phyloP scores from a whole-genome alignment of 2,113 vertebrate genomes.

The Oncorhynchus mykiss region DNA sequence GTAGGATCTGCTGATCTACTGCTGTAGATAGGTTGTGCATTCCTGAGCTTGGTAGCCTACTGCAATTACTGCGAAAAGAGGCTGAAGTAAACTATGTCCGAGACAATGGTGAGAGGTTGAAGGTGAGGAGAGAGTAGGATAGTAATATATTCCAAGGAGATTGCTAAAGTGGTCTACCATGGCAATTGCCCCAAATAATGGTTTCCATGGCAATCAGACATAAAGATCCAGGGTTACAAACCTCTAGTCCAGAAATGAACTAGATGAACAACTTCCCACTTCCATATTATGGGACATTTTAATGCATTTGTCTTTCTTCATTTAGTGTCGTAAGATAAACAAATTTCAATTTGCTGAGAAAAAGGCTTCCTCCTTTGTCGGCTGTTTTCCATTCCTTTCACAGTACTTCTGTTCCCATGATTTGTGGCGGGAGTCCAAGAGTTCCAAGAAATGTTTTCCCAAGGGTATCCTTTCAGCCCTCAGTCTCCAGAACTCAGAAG shows the following conservation, averaged over 20 bases:
- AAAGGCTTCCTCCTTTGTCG: slow-evolving; percentile 47
- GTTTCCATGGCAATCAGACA: slow-evolving; percentile 69
- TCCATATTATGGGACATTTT: slow-evolving; percentile 40
- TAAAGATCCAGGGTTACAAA: slow-evolving; percentile 45
- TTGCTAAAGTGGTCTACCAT: slow-evolving; percentile 62
- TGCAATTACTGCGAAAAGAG: slow-evolving; percentile 50
- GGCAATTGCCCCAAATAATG: slow-evolving; percentile 68
- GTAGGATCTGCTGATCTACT: too few relatives aligned
- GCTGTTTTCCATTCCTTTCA: slow-evolving; percentile 18
- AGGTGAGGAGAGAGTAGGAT: slow-evolving; percentile 51
- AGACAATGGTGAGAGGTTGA: slow-evolving; percentile 55
- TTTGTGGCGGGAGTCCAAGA: slow-evolving; percentile 35
- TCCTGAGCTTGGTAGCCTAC: slow-evolving; percentile 32
- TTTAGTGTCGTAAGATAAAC: slow-evolving; percentile 52
- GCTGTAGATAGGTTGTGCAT: slow-evolving; percentile 35
- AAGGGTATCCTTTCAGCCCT: slow-evolving; percentile 56
- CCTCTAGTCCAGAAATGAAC: slow-evolving; percentile 42
- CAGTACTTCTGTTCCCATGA: slow-evolving; percentile 42
- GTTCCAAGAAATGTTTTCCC: slow-evolving; percentile 42
- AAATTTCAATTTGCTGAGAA: slow-evolving; percentile 41
- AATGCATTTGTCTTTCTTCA: slow-evolving; percentile 26
- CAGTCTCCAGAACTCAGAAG: slow-evolving; percentile 48
- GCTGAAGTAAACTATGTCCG: slow-evolving; percentile 38
- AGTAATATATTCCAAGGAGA: slow-evolving; percentile 68
- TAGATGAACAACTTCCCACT: slow-evolving; percentile 58